Evolutionary conservation across 2,113 vertebrate species (phyloP).

Genomic region (Pionites leucogaster): DNA sequence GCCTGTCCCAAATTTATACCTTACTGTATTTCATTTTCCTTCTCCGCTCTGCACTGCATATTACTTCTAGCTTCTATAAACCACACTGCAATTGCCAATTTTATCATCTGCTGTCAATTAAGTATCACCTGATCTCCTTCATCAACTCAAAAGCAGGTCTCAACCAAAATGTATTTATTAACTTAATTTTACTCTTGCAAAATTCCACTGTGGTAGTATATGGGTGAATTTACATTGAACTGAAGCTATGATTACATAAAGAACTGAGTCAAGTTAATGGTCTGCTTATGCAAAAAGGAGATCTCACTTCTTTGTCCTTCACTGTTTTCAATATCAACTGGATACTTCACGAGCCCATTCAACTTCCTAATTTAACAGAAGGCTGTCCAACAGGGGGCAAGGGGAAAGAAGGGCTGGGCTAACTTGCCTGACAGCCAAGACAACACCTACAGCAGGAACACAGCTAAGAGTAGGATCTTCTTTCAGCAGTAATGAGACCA

Average conservation of each 20-base stretch:
- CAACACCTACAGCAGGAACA: fast-evolving
- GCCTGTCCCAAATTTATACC: background rate
- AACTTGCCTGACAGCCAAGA: background rate
- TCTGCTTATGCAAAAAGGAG: background rate
- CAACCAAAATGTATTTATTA: background rate
- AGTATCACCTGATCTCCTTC: background rate
- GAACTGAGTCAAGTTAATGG: background rate
- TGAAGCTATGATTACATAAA: background rate
- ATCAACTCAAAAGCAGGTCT: background rate
- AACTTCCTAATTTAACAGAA: background rate
- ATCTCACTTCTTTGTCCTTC: background rate
- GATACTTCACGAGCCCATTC: background rate
- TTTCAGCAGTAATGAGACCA: background rate
- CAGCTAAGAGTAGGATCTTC: background rate
- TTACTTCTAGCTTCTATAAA: background rate
- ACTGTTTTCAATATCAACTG: background rate
- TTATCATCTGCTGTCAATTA: background rate
- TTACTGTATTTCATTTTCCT: background rate
- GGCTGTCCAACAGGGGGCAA: background rate
- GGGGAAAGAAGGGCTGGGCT: background rate
- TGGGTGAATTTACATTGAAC: background rate
- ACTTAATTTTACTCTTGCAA: background rate
- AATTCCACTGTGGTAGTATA: background rate
- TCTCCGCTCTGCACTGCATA: background rate
- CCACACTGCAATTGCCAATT: background rate